Percentiles rank a stretch among this genome's conserved stretches.
Conservation (phyloP, 2,113 vertebrate species). For the Lonchura striata region DNA sequence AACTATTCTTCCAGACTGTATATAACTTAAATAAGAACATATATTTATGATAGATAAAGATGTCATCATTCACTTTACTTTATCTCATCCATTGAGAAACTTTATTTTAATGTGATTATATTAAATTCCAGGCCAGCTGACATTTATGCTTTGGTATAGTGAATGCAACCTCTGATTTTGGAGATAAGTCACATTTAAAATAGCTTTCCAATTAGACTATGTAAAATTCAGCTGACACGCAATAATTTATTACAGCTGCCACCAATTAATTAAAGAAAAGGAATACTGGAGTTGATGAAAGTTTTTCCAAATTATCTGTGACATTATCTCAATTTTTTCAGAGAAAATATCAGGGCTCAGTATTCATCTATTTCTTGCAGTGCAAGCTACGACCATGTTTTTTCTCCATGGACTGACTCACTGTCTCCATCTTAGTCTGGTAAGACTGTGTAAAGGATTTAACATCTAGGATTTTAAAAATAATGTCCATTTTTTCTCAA, state of each 20-base stretch:
- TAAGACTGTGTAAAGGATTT: neutral
- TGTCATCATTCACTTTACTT: neutral
- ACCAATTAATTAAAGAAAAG: neutral
- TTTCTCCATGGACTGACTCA: neutral
- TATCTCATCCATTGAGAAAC: neutral
- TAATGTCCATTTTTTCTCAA: neutral
- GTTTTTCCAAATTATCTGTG: neutral
- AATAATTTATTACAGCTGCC: neutral
- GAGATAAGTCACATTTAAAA: neutral
- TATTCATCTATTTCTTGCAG: neutral
- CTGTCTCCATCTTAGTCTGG: neutral
- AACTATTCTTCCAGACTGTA: neutral
- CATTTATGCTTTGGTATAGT: neutral
- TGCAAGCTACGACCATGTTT: fast-evolving
- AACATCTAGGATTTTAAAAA: neutral
- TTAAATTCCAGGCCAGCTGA: neutral
- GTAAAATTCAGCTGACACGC: neutral
- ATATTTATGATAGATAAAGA: neutral
- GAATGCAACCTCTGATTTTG: neutral
- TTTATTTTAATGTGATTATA: neutral
- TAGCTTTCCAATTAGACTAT: neutral
- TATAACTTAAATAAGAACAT: neutral
- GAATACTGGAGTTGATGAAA: neutral
- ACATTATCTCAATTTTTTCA: neutral
- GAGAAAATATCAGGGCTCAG: neutral